Evolutionary conservation across 1,140 invertebrate genomes (phyloP).

Genomic region (Cataglyphis hispanica): DNA sequence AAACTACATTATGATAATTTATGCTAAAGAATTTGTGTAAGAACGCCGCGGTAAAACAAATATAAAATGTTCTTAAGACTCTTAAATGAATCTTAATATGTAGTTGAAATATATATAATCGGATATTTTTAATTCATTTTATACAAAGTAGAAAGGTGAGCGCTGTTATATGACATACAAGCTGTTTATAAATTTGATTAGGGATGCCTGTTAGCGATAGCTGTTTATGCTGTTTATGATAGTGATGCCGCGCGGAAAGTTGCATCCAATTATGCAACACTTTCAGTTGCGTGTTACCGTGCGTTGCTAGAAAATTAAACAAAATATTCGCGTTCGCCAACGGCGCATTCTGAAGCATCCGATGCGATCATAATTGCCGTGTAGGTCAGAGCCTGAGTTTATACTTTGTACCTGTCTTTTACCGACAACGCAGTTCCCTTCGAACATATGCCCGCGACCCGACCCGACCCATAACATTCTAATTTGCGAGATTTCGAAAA

Average conservation of each 20-base stretch:
- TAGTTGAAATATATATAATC: background rate
- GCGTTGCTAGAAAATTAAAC: constrained; percentile 43
- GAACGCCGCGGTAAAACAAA: background rate
- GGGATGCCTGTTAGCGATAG: too few species aligned
- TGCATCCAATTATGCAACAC: constrained; percentile 42
- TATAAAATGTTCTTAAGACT: background rate
- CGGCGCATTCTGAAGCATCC: constrained; percentile 52
- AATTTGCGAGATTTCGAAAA: constrained; percentile 47
- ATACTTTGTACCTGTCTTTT: constrained; percentile 58
- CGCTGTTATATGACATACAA: constrained; percentile 7
- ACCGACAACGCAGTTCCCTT: constrained; percentile 58
- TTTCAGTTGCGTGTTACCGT: constrained; percentile 22
- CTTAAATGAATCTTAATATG: background rate
- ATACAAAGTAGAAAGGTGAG: constrained; percentile 11
- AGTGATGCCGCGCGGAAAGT: constrained; percentile 29
- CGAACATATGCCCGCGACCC: constrained; percentile 34
- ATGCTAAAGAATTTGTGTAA: background rate
- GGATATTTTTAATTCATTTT: background rate
- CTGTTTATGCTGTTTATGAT: background rate
- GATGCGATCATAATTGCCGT: constrained; percentile 69
- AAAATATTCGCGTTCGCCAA: constrained; percentile 40
- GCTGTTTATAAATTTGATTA: constrained; percentile 38
- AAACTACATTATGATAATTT: background rate
- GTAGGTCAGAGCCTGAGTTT: constrained; percentile 37
- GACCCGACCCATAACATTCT: constrained; percentile 55